Base-by-base conservation (phyloP, 2,797 vertebrate species). In the Australoheros facetus region DNA sequence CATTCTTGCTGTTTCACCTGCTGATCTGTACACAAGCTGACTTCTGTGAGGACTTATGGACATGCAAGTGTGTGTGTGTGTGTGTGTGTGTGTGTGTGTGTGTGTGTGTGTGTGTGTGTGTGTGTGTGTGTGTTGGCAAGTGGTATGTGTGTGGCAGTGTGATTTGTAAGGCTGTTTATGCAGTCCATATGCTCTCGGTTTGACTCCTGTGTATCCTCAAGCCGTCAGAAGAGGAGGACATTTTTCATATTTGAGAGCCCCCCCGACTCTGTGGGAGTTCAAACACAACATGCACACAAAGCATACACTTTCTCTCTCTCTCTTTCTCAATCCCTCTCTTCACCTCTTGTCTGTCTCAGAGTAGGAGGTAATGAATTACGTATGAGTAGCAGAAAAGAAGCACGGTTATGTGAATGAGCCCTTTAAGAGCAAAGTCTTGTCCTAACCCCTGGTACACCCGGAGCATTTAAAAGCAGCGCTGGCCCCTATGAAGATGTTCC, bases 361-460 rank as follows among this genome's bases (percentile, higher is more conserved):
- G 89, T 82, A 85, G 90, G 88, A 88, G 81, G 82, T 85, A 76
- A 95, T 95, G 90, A 93, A 95, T 94, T 90, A 94, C 30, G 83
- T 86, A 95, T 94, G 88, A 93, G 85, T 21, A 82, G 71, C 69
- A 79, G 82, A 73, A 69, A 79, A 76, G 80, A 79, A 84, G 80
- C 82, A 59, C 34, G 70, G 79, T 83, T 30, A 37, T 81, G 75
- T 77, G 88, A 69, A 88, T 72, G 81, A 84, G 81, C 66, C 90
- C 84, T 93, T 89, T 91, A 92, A 94, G 91, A 94, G 93, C 91
- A 94, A 92, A 92, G 91, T 89, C 89, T 80, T 92, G 92, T 94
- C 86, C 78, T 84, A 87, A 84, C 75, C 77, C 23, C 69, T 71
- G 53, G 78, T 79, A 79, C 81, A 84, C 79, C 72, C 71, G 51